phyloP scores from a whole-genome alignment of 1,140 invertebrate species.

The Drosophila sulfurigaster region DNA sequence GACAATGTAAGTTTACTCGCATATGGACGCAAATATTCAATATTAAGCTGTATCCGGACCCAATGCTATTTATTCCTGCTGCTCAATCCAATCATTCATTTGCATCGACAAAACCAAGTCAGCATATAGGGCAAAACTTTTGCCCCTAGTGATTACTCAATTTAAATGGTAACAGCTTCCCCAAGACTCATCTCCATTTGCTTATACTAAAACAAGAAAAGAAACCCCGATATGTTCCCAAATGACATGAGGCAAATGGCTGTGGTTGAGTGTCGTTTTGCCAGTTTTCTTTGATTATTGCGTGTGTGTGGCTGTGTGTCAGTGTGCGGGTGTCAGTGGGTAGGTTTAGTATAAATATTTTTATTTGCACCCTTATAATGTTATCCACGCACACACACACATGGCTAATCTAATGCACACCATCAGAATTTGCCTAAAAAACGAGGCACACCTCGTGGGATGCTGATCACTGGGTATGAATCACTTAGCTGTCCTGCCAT shows the following conservation, averaged over 20 bases:
- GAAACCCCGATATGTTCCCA: conserved; percentile 53
- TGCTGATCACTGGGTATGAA: conserved; percentile 13
- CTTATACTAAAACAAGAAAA: conserved; percentile 29
- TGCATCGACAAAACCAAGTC: conserved; percentile 28
- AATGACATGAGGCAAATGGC: conserved; percentile 61
- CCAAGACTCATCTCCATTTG: not conserved
- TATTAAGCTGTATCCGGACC: not conserved
- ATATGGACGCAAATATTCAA: not conserved
- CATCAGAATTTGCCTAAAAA: conserved; percentile 79
- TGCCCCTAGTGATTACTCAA: conserved; percentile 78
- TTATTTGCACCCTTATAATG: conserved; percentile 79
- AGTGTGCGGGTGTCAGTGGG: conserved; percentile 28
- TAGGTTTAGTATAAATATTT: conserved; percentile 71
- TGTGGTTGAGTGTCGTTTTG: conserved; percentile 40
- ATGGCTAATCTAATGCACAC: conserved; percentile 64
- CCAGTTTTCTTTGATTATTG: conserved; percentile 33
- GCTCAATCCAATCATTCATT: conserved; percentile 43
- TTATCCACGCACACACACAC: conserved; percentile 36
- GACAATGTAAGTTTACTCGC: not conserved
- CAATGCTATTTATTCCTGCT: not conserved
- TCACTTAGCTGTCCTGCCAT: conserved; percentile 48
- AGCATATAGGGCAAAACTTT: conserved; percentile 36
- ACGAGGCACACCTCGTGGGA: conserved; percentile 49
- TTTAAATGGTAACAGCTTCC: conserved; percentile 62
- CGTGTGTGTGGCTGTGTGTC: conserved; percentile 29